Base-by-base conservation (phyloP, 1,140 invertebrate species). In the Spodoptera frugiperda region DNA sequence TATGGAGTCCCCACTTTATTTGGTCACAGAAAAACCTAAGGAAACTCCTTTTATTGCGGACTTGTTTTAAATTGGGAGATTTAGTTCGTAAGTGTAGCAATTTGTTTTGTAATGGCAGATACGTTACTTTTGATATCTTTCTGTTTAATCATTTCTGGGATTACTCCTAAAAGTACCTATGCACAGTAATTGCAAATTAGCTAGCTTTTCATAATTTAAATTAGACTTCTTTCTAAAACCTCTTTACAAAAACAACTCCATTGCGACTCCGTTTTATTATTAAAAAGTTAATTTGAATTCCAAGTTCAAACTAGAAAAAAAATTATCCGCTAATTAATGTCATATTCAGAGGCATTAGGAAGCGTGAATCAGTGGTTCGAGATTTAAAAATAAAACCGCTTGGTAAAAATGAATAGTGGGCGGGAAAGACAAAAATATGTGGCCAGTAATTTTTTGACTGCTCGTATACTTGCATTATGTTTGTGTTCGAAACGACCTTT, bases 1-100 rank as follows among this genome's bases (percentile, higher is more conserved):
- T 68, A 82, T 77, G 81, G 59, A n/a, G 12, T 17, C 71, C 67
- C 68, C 76, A 15, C 77, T 82, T 81, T 83, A 83, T 83, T 80
- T 77, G 77, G 73, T 65, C 78, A 75, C 65, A 49, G 17, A 61
- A 70, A 59, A n/a, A 39, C 11, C 8, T 44, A 59, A 11, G 21
- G 33, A 21, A 6, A 30, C 8, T 59, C 5, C 14, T 59, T 33
- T 46, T 72, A 46, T 70, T 70, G n/a, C 11, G 5, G 10, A 30
- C 44, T 57, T 21, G 14, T 21, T 49, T 25, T 1, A 61, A 17
- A 61, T 57, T 57, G 14, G 30, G 8, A 44, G 9, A 14, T 11
- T 48, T 49, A 1, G 39, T n/a, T 14, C 2, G 48, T 5, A 65
- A 44, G 8, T 44, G 53, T 21, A 9, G 6, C 33, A 39, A 39